Base-by-base conservation (phyloP, 37 sponge, comb jelly and placozoan genomes). In the Hormiphora californensis region DNA sequence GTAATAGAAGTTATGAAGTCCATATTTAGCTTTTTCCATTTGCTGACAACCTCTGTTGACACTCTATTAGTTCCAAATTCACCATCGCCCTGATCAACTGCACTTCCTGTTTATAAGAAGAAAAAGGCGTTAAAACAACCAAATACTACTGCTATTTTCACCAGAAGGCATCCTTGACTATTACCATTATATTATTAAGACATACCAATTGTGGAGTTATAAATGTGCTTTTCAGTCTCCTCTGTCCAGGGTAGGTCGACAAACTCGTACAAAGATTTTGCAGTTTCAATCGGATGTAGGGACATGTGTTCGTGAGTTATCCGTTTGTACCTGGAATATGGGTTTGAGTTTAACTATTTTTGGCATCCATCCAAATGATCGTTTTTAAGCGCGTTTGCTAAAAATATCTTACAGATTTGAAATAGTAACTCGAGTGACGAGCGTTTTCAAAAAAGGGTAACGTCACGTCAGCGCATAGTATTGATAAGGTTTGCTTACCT, bases 281-380 rank as follows among this genome's bases (percentile, higher is more conserved):
- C 81, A 15, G 81, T 73, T 17, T 73, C 81, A 4, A 73, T 40
- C 2, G 81, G 81, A 36, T 73, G 81, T 0, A 73, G 46, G 0
- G 81, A 73, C 81, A 73, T 73, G 9, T 73, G 32, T 17, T 73
- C 81, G 22, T 73, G 81, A 21, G 81, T n/a, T 4, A 73, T 73
- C 46, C 81, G 41, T 25, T 43, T 46, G 46, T 73, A 73, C 23
- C 81, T 73, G 41, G 27, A n/a, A 46, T 19, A 33, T 43, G 27
- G 39, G 4, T 15, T 36, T 23, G 25, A 23, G 62, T 59, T 23
- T 17, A 17, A 49, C 15, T 49, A 17, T 49, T 49, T 49, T 9
- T 15, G 9, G 9, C 15, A 15, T 15, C 9, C 12, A 9, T 9
- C n/a, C n/a, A n/a, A n/a, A n/a, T n/a, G n/a, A n/a, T n/a, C n/a